Base-by-base conservation (phyloP, 2,113 vertebrate genomes). In the Prionailurus viverrinus region DNA sequence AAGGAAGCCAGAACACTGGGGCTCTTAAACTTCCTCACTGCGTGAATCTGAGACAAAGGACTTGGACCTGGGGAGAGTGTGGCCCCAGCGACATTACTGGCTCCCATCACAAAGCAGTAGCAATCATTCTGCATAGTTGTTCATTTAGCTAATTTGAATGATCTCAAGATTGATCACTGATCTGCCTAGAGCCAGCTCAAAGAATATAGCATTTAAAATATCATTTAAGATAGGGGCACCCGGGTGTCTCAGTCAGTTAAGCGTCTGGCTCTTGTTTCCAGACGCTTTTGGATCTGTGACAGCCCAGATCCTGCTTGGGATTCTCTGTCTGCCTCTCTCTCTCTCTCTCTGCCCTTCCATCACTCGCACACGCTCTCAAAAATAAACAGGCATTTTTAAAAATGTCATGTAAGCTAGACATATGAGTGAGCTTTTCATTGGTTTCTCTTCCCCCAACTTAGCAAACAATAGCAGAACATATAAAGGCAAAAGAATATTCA, bases 391-490 rank as follows among this genome's bases (percentile, higher is more conserved):
- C 58, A 61, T 51, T 51, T 51, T 81, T 88, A 76, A 14, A 51
- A 86, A 97, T 15, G 3, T 73, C 53, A 63, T 21, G 31, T n/a
- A 73, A 58, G 53, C 36, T 63, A 48, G 68, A 93, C 80, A 25
- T 27, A 15, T 3, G 7, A 89, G 53, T 21, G 16, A 29, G 4
- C 25, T 53, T 79, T 29, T 68, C 80, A 74, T 19, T 51, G 71
- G 16, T 78, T 87, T 66, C 48, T 53, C 39, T 63, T 23, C 33
- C 14, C 15, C 15, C n/a, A n/a, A 53, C 33, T 79, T 83, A 33
- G 31, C 36, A 80, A 94, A 97, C 31, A 33, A 90, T 10, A 84
- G 48, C 48, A 76, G 79, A 90, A 63, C 79, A 87, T 76, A 10
- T 8, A 69, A 95, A 74, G 85, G 33, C 82, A 53, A 91, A 92